These are phyloP conservation scores for Drosophila arizonae DNA, from an alignment of 1,140 invertebrate species.

Conservation along the genomic window DNA sequence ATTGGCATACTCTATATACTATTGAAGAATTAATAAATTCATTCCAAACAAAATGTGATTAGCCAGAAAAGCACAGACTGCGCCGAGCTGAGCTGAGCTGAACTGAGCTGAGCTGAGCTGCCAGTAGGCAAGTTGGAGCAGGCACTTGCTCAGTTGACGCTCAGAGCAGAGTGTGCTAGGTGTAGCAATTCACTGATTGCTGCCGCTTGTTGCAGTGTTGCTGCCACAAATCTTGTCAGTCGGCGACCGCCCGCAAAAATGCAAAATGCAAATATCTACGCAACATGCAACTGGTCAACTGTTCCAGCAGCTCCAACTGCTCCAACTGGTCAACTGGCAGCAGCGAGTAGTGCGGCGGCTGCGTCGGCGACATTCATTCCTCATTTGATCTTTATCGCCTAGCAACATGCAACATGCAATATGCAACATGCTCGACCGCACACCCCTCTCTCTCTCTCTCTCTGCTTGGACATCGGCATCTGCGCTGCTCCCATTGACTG, in stretches of 20 bases:
- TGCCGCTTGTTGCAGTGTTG: constrained; percentile 15
- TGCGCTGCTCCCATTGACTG: constrained; percentile 33
- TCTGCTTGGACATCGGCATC: neutral
- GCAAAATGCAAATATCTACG: constrained; percentile 71
- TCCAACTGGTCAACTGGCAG: constrained; percentile 38
- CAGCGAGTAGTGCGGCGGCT: constrained; percentile 30
- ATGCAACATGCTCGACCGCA: constrained; percentile 52
- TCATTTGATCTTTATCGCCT: constrained; percentile 77
- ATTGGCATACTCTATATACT: no score
- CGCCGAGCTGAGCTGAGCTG: no score
- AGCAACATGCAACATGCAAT: constrained; percentile 63
- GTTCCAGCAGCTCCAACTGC: no score
- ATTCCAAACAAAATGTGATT: no score
- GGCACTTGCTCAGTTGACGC: constrained; percentile 21
- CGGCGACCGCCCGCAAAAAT: constrained; percentile 63
- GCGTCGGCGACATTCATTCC: constrained; percentile 75
- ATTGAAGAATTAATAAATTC: no score
- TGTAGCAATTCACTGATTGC: constrained; percentile 33
- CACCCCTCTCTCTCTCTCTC: constrained; percentile 7
- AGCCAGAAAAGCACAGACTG: no score
- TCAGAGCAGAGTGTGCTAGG: neutral
- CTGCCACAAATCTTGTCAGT: constrained; percentile 52
- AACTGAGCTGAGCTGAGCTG: constrained; percentile 2
- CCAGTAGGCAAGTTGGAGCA: constrained; percentile 18
- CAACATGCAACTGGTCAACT: constrained; percentile 63